These are phyloP conservation scores for Acronicta psi DNA, from an alignment of 2,888 invertebrate species.

Conservation along the genomic window DNA sequence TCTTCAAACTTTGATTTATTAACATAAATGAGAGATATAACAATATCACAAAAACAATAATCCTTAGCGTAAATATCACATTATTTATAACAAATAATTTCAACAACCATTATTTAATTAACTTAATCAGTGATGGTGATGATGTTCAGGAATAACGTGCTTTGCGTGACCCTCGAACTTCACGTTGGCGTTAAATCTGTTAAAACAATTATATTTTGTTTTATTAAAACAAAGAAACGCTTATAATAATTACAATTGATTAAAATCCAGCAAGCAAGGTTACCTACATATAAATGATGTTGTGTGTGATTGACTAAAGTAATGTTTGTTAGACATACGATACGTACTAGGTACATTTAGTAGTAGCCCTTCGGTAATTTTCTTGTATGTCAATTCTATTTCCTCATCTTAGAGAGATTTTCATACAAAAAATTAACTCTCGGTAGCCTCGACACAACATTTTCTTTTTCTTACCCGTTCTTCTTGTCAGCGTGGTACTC, in stretches of 20 bases:
- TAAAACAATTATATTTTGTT: conserved; percentile 10
- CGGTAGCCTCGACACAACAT: no score
- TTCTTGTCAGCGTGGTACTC: conserved; percentile 72
- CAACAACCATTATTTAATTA: conserved; percentile 6
- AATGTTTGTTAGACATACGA: no score
- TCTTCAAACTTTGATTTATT: conserved; percentile 14
- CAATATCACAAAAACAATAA: conserved; percentile 24
- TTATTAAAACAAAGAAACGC: conserved; percentile 6
- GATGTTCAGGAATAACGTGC: conserved; percentile 48
- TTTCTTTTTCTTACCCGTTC: conserved; percentile 46
- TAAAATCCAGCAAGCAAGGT: background rate
- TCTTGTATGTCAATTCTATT: no score
- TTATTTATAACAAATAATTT: conserved; percentile 2
- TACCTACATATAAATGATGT: no score
- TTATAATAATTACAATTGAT: background rate
- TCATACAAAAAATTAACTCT: no score
- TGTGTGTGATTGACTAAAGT: background rate
- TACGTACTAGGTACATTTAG: no score
- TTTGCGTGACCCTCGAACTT: conserved; percentile 55
- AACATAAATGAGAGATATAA: conserved; percentile 4
- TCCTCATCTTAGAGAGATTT: no score
- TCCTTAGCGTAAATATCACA: conserved; percentile 21
- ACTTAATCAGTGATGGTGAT: conserved; percentile 37
- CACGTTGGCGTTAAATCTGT: conserved; percentile 52
- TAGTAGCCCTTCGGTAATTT: no score